These are phyloP conservation scores for Chelon labrosus DNA, from an alignment of 2,797 vertebrate genomes.

Conservation along the genomic window DNA sequence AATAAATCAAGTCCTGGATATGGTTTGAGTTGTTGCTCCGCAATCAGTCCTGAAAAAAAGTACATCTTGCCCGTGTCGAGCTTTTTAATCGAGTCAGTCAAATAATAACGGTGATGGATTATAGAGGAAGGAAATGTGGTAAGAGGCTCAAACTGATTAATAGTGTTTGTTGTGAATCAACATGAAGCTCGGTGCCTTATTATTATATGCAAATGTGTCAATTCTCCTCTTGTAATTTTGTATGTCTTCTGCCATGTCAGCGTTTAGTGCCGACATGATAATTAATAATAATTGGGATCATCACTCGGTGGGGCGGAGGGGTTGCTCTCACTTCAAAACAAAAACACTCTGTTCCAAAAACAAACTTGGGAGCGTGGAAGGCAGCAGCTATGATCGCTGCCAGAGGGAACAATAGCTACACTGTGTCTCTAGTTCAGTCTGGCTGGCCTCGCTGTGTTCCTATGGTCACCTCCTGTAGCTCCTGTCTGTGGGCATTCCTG, in stretches of 20 bases:
- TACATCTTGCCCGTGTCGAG: slow-evolving; percentile 21
- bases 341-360: slow-evolving; percentile 65
- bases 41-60: slow-evolving; percentile 22
- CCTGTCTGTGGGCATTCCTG: slow-evolving; percentile 73
- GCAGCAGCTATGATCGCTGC: slow-evolving; percentile 62
- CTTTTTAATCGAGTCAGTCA: slow-evolving; percentile 24
- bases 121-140: slow-evolving; percentile 19
- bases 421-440: slow-evolving; percentile 67
- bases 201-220: slow-evolving; percentile 19
- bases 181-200: slow-evolving; percentile 2
- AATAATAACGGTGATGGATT: slow-evolving; percentile 6
- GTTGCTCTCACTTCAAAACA: slow-evolving; percentile 49
- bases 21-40: slow-evolving; percentile 25
- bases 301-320: not conserved
- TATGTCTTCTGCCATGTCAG: not conserved
- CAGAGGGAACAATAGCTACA: slow-evolving; percentile 76
- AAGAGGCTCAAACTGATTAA: slow-evolving; percentile 12
- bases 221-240: slow-evolving; percentile 20
- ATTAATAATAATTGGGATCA: slow-evolving; percentile 52
- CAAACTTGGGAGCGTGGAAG: slow-evolving; percentile 50
- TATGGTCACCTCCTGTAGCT: slow-evolving; percentile 66
- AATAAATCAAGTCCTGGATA: slow-evolving; percentile 9
- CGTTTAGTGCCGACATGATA: slow-evolving; percentile 41
- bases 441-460: slow-evolving; percentile 59
- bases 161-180: slow-evolving; percentile 37